These are phyloP conservation scores for Drosophila dunni DNA, from an alignment of 1,140 invertebrate genomes.

Conservation along the genomic window DNA sequence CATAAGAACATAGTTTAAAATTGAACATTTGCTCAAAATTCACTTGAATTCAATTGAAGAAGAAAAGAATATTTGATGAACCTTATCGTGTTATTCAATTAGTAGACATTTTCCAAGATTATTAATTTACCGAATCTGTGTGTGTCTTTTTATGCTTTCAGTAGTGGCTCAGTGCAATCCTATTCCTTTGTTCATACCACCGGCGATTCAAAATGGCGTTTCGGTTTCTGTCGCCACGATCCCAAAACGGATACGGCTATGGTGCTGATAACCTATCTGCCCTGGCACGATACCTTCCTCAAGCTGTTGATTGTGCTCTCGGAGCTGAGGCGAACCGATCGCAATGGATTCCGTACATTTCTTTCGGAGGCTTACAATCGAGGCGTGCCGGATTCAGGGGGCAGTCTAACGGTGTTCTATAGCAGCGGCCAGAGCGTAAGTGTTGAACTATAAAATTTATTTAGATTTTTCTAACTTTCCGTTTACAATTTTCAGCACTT, in stretches of 20 bases:
- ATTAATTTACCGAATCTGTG: not conserved
- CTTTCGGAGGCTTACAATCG: slow-evolving; percentile 88
- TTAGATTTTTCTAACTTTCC: not conserved
- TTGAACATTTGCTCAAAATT: not conserved
- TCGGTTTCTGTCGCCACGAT: slow-evolving; percentile 97
- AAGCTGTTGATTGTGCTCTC: slow-evolving; percentile 87
- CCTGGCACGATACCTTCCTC: slow-evolving; percentile 98
- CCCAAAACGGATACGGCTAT: slow-evolving; percentile 91
- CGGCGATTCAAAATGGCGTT: slow-evolving; percentile 97
- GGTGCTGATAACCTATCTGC: slow-evolving; percentile 93
- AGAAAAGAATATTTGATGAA: not conserved
- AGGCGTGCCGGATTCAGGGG: slow-evolving; percentile 87
- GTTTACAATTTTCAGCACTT: slow-evolving; percentile 87
- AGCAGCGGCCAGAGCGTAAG: slow-evolving; percentile 86
- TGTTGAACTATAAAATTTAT: not conserved
- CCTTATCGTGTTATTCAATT: not conserved
- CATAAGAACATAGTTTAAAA: not conserved
- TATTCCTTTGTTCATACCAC: slow-evolving; percentile 98
- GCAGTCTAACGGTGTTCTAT: slow-evolving; percentile 86
- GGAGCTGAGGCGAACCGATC: slow-evolving; percentile 70
- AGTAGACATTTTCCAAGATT: not conserved
- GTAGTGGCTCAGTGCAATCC: slow-evolving; percentile 72
- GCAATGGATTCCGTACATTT: slow-evolving; percentile 86
- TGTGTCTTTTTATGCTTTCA: not conserved
- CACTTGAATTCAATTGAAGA: not conserved